Base-by-base conservation (phyloP, 2,797 vertebrate species). In the Merluccius polli region DNA sequence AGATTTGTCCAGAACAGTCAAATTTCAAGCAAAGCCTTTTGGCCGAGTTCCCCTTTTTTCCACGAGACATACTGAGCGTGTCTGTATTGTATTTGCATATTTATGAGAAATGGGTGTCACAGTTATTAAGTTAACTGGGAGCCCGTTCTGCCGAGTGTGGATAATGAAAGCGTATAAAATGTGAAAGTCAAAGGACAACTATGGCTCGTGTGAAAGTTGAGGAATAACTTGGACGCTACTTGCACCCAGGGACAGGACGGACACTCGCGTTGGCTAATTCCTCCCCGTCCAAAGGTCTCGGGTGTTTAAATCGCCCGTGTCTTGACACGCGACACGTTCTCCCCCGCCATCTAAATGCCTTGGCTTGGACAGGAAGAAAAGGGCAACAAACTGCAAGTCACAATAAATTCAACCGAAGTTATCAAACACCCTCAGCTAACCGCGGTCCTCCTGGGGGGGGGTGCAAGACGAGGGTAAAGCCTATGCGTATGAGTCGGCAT, bases 41-140 rank as follows among this genome's bases (percentile, higher is more conserved):
- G 11, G 0, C 77, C 79, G 83, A 73, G 81, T 68, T 71, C 79
- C 76, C 75, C 12, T 83, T 67, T 82, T 75, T 44, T 74, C 81
- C 76, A 32, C 75, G 81, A 31, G 0, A 82, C 83, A 71, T 79
- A 74, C 80, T 81, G 74, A 75, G 81, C 59, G 90, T 81, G 82
- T 79, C 79, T 79, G 76, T 78, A 77, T 82, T 81, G 72, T 85
- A 90, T 92, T 93, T 90, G 88, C 90, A 92, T 92, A 91, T 89
- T 93, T 89, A 90, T 90, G 88, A 89, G 88, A 86, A 88, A 85
- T 84, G 83, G 82, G 80, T 84, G 89, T 88, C 89, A 86, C 85
- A 86, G 88, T 88, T 90, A 91, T 90, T 87, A 90, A 86, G 86
- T 87, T 92, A 86, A 87, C 85, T 84, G 81, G 84, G 68, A 90